Evolutionary conservation across 92 coral and sea anemone genomes (phyloP), one percentile per base, ranked within the genome.

Genomic region (Virgularia gustaviana): DNA sequence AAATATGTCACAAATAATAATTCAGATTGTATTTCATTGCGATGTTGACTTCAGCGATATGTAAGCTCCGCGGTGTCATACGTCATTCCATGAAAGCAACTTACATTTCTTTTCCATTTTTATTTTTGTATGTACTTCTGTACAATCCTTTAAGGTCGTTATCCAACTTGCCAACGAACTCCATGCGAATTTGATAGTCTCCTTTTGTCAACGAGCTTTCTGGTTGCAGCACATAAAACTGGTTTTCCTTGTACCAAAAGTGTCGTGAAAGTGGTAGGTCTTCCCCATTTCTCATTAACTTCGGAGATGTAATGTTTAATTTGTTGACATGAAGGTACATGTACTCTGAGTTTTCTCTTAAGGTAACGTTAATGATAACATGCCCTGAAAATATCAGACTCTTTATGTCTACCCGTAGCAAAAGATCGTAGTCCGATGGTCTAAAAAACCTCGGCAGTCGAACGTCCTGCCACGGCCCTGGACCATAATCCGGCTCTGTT

Each of bases 391-490:
- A 92, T 32, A 87, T 75, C 4, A 67, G 66, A 36, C 71, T 77
- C 57, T 85, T 32, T 4, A 92, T 72, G 65, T 86, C 85, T 7
- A 89, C 81, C 20, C 66, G 62, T 16, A 92, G 73, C 20, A 52
- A 34, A 16, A 92, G 85, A 19, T 89, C 87, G 57, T 92, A 92
- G 60, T 92, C 96, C 6, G 35, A 53, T 0, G 98, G 98, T n/a
- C 79, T 45, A 38, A 89, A 81, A 78, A 76, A 76, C 36, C 79
- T 49, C 36, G 98, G 98, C 18, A 92, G 85, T 30, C 98, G 92
- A 28, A 89, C 87, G 20, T 78, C 78, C 88, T 87, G 80, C 85
- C 95, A 92, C 37, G 88, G 90, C 60, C 90, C 98, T 27, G 90
- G 80, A 6, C 98, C 98, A 49, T 68, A 49, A 34, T 68, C 75